Conservation (phyloP, 2,113 vertebrate species). For the Tonatia bakeri region DNA sequence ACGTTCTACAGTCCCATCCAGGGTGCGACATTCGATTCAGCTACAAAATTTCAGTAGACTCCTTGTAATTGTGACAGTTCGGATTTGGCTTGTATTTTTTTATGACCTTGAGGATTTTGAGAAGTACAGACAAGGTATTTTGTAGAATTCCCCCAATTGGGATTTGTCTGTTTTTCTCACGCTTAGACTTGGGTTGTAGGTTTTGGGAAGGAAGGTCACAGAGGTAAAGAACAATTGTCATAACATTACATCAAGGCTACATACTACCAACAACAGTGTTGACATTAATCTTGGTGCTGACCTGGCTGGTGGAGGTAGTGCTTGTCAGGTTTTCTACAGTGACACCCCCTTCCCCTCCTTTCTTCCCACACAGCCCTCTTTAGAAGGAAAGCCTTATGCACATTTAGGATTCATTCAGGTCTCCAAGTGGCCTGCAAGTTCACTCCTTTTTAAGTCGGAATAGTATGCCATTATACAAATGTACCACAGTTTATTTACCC, state of each 20-base stretch:
- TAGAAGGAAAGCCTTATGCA: neutral
- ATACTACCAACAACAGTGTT: too few species aligned
- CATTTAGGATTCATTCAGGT: neutral
- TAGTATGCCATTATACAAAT: neutral
- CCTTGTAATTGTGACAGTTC: neutral
- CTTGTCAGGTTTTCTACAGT: neutral
- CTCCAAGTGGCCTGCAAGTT: neutral
- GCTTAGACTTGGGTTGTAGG: neutral
- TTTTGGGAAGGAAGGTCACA: neutral
- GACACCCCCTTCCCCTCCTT: neutral
- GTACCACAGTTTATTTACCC: neutral
- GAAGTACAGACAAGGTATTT: neutral
- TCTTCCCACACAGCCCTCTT: neutral
- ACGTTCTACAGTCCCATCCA: neutral
- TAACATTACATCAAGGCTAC: neutral
- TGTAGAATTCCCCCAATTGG: neutral
- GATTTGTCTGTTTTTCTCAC: neutral
- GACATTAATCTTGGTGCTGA: neutral
- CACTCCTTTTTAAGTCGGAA: neutral
- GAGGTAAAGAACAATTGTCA: neutral
- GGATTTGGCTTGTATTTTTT: neutral
- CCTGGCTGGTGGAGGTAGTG: neutral
- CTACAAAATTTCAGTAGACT: neutral
- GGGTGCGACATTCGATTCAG: neutral
- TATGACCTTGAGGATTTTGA: neutral